A percentile compares a stretch with the other conserved stretches of the same genome.
These are phyloP conservation scores for Miniopterus natalensis DNA, from an alignment of 2,113 vertebrate genomes.

Conservation along the genomic window DNA sequence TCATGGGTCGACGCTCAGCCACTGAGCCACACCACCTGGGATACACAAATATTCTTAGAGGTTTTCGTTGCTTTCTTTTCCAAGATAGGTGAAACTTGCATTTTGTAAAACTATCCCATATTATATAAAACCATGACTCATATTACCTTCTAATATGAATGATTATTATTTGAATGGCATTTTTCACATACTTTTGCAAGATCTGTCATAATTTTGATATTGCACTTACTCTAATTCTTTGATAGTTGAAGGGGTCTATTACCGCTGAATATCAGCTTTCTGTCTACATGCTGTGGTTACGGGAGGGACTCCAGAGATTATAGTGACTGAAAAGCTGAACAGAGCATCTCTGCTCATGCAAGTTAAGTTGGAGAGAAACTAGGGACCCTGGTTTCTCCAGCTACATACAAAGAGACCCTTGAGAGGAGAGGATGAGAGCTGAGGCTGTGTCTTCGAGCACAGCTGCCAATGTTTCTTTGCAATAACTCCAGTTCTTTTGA, in stretches of 20 bases:
- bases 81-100: neutral
- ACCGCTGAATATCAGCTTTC: neutral
- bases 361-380: neutral
- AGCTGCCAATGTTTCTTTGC: neutral
- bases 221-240: neutral
- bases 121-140: neutral
- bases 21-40: no score
- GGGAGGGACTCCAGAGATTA: neutral
- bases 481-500: neutral
- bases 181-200: constrained; percentile 36
- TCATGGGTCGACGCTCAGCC: no score
- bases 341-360: neutral
- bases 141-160: neutral
- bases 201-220: neutral
- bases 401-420: neutral
- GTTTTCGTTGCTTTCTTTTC: neutral
- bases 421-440: neutral
- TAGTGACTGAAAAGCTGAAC: neutral
- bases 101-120: constrained; percentile 37
- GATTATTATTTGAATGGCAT: neutral
- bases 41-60: neutral
- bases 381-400: neutral
- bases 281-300: neutral
- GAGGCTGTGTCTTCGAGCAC: neutral
- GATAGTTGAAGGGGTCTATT: neutral